phyloP scores from a whole-genome alignment of 2,113 vertebrate species.

The Esox niger region DNA sequence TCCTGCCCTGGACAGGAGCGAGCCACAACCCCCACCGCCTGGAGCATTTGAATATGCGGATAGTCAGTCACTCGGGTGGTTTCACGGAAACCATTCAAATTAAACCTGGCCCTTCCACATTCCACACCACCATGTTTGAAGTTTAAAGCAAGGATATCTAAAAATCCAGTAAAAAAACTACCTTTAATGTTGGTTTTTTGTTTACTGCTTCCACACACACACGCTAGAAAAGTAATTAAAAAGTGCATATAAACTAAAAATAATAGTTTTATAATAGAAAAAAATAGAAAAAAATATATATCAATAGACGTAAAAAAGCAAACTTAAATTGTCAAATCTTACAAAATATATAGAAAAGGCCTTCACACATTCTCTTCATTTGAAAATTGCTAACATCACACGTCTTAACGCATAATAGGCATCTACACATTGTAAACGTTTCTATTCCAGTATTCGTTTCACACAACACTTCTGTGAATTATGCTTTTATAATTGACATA shows the following conservation, averaged over 20 bases:
- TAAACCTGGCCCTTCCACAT: conserved; percentile 14
- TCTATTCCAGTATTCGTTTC: too few relatives aligned
- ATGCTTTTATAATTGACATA: too few relatives aligned
- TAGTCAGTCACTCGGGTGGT: conserved; percentile 16
- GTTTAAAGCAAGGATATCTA: conserved; percentile 2
- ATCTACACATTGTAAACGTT: too few relatives aligned
- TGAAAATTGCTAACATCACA: background rate
- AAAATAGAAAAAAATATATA: too few relatives aligned
- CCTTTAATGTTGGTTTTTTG: background rate
- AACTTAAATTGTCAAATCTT: too few relatives aligned
- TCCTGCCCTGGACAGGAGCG: background rate
- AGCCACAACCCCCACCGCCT: background rate
- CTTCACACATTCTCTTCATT: background rate
- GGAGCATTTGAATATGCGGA: conserved; percentile 3
- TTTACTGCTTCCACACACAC: too few relatives aligned
- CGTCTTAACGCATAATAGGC: background rate
- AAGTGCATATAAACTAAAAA: too few relatives aligned
- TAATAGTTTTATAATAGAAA: too few relatives aligned
- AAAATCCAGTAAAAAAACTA: background rate
- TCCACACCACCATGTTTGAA: conserved; percentile 8
- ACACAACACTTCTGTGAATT: too few relatives aligned
- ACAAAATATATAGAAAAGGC: too few relatives aligned
- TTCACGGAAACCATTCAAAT: conserved; percentile 4
- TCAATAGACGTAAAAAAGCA: too few relatives aligned
- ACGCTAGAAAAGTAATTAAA: too few relatives aligned